These are phyloP conservation scores for Diabrotica undecimpunctata DNA, from an alignment of 1,140 invertebrate species.

Conservation along the genomic window DNA sequence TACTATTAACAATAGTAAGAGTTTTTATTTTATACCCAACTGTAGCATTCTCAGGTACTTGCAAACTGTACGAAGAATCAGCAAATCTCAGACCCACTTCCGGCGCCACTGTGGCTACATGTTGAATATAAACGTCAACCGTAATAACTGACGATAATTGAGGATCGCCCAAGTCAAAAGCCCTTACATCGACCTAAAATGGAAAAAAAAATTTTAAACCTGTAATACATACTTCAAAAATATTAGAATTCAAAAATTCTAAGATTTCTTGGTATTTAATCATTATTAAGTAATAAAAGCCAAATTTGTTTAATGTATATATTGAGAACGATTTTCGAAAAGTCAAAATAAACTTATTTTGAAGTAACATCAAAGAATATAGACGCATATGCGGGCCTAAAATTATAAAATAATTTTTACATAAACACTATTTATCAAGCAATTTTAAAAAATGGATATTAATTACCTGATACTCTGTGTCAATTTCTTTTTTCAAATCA, in stretches of 20 bases:
- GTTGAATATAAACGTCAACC: slow-evolving; percentile 77
- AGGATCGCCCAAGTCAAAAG: slow-evolving; percentile 83
- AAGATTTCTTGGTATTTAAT: too few relatives aligned
- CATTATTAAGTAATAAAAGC: too few relatives aligned
- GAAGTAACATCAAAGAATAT: too few relatives aligned
- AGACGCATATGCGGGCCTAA: too few relatives aligned
- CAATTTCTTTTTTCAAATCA: slow-evolving; percentile 77
- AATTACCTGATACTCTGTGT: slow-evolving; percentile 76
- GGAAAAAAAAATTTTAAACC: not conserved
- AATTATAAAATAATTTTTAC: too few relatives aligned
- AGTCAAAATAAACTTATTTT: too few relatives aligned
- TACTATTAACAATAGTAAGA: slow-evolving; percentile 70
- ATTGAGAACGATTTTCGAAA: too few relatives aligned
- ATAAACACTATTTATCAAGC: too few relatives aligned
- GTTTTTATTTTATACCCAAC: slow-evolving; percentile 67
- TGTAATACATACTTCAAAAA: too few relatives aligned
- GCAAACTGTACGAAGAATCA: slow-evolving; percentile 76
- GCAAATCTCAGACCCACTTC: slow-evolving; percentile 77
- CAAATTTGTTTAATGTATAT: too few relatives aligned
- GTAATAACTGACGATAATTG: slow-evolving; percentile 74
- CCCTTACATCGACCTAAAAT: slow-evolving; percentile 73
- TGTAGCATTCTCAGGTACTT: slow-evolving; percentile 72
- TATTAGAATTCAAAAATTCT: too few relatives aligned
- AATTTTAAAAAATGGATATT: not conserved
- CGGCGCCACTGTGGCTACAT: slow-evolving; percentile 62